Conservation (phyloP, 2,888 invertebrate genomes). For the Habrosyne pyritoides region DNA sequence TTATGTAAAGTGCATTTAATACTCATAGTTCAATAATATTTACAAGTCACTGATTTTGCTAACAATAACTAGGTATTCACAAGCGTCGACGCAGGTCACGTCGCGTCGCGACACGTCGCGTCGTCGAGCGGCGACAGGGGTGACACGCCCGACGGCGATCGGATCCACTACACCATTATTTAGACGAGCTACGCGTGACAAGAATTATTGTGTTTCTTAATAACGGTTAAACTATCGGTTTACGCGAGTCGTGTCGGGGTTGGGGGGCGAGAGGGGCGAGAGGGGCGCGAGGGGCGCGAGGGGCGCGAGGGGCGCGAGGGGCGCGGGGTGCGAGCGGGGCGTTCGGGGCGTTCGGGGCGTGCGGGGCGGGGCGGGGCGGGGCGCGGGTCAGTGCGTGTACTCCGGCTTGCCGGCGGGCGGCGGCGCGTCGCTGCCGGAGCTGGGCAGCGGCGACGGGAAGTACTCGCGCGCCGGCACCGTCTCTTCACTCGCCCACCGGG, state of each 20-base stretch:
- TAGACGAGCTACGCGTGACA: background rate
- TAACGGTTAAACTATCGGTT: constrained; percentile 56
- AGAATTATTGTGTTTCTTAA: constrained; percentile 59
- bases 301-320: constrained; percentile 71
- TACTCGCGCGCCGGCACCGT: constrained; percentile 84
- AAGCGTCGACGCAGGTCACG: constrained; percentile 52
- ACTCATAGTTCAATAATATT: constrained; percentile 62
- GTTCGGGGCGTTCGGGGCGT: constrained; percentile 61
- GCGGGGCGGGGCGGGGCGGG: constrained; percentile 74
- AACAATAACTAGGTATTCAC: constrained; percentile 69
- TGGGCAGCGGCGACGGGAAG: constrained; percentile 69
- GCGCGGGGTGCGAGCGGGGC: constrained; percentile 20
- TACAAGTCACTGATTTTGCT: constrained; percentile 67
- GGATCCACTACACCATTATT: background rate
- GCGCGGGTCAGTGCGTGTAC: constrained; percentile 50
- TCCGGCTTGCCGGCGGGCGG: constrained; percentile 70
- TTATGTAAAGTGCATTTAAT: constrained; percentile 71
- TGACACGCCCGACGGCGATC: background rate
- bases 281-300: constrained; percentile 65
- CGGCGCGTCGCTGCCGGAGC: constrained; percentile 71
- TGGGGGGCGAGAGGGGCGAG: constrained; percentile 40
- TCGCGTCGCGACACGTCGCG: constrained; percentile 46
- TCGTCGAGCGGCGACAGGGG: background rate
- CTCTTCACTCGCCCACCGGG: constrained; percentile 97
- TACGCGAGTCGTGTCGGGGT: background rate